phyloP scores from a whole-genome alignment of 2,888 invertebrate genomes.

The Ellobium chinense region DNA sequence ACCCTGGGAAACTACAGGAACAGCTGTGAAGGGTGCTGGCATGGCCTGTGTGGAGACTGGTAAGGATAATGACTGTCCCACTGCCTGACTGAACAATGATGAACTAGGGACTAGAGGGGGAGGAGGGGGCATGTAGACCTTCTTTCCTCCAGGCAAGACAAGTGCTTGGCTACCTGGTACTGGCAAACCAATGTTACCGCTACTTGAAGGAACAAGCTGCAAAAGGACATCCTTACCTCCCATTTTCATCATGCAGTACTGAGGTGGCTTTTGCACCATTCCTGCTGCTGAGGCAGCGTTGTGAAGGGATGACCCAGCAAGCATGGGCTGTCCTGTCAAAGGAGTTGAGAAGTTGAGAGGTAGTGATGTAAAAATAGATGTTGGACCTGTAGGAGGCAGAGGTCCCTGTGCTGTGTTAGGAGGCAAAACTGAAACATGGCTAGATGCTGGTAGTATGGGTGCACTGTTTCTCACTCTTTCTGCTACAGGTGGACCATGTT shows the following conservation, averaged over 20 bases:
- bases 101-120: neutral
- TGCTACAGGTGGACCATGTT: neutral
- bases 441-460: neutral
- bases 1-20: neutral
- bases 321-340: neutral
- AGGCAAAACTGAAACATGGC: constrained; percentile 6
- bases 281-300: neutral
- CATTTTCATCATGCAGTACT: constrained; percentile 43
- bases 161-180: neutral
- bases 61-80: neutral
- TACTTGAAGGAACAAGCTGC: constrained; percentile 31
- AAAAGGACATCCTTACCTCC: constrained; percentile 46
- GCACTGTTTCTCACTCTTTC: neutral
- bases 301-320: neutral
- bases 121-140: neutral
- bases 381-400: neutral
- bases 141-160: constrained; percentile 22
- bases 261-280: constrained; percentile 4
- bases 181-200: neutral
- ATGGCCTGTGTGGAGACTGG: constrained; percentile 2
- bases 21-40: neutral
- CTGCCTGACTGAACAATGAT: neutral
- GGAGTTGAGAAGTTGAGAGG: neutral
- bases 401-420: neutral
- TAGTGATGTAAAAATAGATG: constrained; percentile 1